phyloP scores from a whole-genome alignment of 2,113 vertebrate genomes.

The Anoplopoma fimbria region DNA sequence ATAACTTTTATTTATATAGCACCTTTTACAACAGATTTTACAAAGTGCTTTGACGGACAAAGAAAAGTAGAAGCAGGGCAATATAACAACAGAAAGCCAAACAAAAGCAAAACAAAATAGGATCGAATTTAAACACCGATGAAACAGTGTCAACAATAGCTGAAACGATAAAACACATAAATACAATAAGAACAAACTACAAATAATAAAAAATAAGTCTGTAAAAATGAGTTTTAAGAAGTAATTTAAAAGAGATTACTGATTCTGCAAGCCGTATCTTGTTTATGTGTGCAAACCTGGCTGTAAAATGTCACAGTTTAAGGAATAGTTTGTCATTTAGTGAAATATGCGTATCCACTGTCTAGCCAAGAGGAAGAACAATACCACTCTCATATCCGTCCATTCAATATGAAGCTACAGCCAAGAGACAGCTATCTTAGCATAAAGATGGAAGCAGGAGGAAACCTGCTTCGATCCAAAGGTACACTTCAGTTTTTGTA shows the following conservation, averaged over 20 bases:
- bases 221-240: neutral
- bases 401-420: neutral
- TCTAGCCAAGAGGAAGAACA: neutral
- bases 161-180: neutral
- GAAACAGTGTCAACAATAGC: neutral
- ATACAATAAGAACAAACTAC: neutral
- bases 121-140: neutral
- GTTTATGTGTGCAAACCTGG: neutral
- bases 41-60: neutral
- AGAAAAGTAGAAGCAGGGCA: too few species aligned
- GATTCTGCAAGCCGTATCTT: too few species aligned
- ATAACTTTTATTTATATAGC: neutral
- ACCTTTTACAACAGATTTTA: neutral
- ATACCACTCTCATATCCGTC: neutral
- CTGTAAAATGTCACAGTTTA: neutral
- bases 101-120: too few species aligned
- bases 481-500: neutral
- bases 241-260: neutral
- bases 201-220: neutral
- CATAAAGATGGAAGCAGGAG: neutral
- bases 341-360: neutral
- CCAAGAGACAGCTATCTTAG: neutral
- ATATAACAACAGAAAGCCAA: too few species aligned
- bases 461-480: neutral
- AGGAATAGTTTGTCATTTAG: neutral